These are phyloP conservation scores for Delichon dasypus DNA, from an alignment of 2,797 vertebrate species.

Conservation along the genomic window DNA sequence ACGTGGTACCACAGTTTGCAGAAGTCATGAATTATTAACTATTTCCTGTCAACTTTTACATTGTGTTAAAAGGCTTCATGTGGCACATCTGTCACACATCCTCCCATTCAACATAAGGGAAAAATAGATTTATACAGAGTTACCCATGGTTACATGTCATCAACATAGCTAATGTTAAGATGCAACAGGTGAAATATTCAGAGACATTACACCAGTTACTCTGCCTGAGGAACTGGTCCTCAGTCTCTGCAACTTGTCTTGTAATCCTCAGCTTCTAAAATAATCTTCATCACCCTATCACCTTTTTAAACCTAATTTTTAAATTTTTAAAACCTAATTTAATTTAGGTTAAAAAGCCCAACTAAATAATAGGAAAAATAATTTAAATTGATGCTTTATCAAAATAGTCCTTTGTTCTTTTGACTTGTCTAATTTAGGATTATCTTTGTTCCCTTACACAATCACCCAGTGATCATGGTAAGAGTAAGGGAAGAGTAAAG, in stretches of 20 bases:
- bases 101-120: not conserved
- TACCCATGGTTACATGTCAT: not conserved
- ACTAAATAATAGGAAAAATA: not conserved
- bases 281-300: not conserved
- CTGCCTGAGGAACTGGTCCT: not conserved
- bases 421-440: not conserved
- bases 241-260: accelerated
- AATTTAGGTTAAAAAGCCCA: not conserved
- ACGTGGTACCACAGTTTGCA: not conserved
- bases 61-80: not conserved
- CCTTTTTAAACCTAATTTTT: too few relatives aligned
- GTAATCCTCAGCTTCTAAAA: not conserved
- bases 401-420: not conserved
- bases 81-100: not conserved
- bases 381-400: not conserved
- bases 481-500: not conserved
- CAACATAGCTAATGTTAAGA: not conserved
- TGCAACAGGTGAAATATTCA: not conserved
- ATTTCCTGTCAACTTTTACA: not conserved
- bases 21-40: conserved; percentile 19
- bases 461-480: not conserved
- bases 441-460: not conserved
- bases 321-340: not conserved
- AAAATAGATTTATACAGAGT: not conserved
- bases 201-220: not conserved